These are phyloP conservation scores for Porites cylindrica DNA, from an alignment of 92 coral and sea anemone genomes.

Conservation along the genomic window DNA sequence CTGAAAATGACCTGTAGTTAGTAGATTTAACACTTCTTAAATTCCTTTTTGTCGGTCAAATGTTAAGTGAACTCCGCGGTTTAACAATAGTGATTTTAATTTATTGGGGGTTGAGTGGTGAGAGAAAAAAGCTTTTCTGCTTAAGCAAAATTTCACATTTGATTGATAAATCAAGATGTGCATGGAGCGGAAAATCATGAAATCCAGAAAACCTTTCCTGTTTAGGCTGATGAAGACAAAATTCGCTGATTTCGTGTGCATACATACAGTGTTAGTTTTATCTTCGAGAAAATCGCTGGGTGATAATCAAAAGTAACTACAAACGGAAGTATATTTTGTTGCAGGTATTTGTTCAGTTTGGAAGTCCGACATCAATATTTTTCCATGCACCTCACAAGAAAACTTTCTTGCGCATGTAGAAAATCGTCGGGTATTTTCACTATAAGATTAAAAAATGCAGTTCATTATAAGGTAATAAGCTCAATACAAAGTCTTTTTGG, in stretches of 20 bases:
- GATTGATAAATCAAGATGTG: neutral
- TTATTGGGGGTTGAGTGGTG: neutral
- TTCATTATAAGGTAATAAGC: neutral
- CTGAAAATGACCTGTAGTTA: too few relatives aligned
- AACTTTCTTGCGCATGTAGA: neutral
- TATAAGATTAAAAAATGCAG: neutral
- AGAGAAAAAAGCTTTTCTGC: too few relatives aligned
- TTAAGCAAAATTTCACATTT: neutral
- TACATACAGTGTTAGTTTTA: neutral
- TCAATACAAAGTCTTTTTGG: too few relatives aligned
- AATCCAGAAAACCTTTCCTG: neutral
- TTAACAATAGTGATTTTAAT: conserved; percentile 1
- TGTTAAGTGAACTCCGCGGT: neutral
- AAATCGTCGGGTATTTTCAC: neutral
- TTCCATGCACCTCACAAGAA: neutral
- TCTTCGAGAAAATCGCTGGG: neutral
- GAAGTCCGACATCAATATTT: conserved; percentile 6
- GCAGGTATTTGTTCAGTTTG: neutral
- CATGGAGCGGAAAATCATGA: neutral
- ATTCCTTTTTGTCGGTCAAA: too few relatives aligned
- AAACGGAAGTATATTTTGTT: conserved; percentile 21
- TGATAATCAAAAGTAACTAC: neutral
- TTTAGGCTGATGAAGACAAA: neutral
- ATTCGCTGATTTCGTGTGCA: neutral
- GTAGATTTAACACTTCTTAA: too few relatives aligned